Base-by-base conservation (phyloP, 92 coral and sea anemone genomes). In the Porites rus region DNA sequence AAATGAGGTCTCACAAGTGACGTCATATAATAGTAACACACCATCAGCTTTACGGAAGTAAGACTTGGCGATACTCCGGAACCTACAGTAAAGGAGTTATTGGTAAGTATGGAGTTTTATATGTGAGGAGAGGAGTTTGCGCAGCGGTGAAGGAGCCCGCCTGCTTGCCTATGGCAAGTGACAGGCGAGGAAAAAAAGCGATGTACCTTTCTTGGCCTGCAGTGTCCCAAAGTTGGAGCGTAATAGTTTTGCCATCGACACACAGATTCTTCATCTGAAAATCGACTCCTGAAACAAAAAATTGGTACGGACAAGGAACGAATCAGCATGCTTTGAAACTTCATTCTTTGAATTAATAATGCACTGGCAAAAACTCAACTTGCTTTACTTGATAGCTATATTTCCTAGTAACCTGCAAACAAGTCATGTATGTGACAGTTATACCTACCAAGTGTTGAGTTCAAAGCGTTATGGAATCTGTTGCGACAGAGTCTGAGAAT, bases 221-320 rank as follows among this genome's bases (percentile, higher is more conserved):
- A 59, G 99, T 97, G 81, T 97, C 99, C 99, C 99, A 97, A 76
- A 97, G 86, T 81, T 97, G 99, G 46, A 97, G 90, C n/a, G 99
- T 98, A 46, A 95, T 82, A 53, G 91, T 94, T 81, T 95, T 95
- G 63, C 91, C 94, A 52, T 93, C 99, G 17, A 97, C 93, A 64
- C 87, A 90, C 67, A 97, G 91, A 1, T 97, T 92, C 84, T 92
- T 95, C 95, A 95, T 96, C 82, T 97, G 99, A 78, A 97, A 97
- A 73, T 97, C 99, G 77, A 97, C 99, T 64, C 99, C 99, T 97
- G 72, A 28, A 24, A 64, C 20, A 61, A 25, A 72, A 14, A 2
- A 38, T 38, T 22, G 11, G 0, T 17, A 80, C 60, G 5, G 21
- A 50, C 1, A n/a, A 79, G 7, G 0, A 79, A 46, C 8, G 20